These are phyloP conservation scores for Syncerus caffer DNA, from an alignment of 2,797 vertebrate genomes.

Conservation along the genomic window DNA sequence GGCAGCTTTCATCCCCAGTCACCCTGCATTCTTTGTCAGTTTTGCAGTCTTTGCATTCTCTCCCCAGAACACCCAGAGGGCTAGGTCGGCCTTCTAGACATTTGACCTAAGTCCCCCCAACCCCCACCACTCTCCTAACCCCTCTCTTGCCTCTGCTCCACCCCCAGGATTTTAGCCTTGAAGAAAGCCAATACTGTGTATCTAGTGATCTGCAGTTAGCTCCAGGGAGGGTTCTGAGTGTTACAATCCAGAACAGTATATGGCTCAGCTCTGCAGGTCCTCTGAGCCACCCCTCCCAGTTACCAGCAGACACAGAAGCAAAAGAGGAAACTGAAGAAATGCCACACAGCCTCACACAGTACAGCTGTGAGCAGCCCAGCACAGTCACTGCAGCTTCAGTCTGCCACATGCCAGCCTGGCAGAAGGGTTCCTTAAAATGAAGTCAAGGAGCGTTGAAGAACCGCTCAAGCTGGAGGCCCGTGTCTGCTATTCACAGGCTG, in stretches of 20 bases:
- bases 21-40: constrained; percentile 10
- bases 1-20: neutral
- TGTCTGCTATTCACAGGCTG: neutral
- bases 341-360: neutral
- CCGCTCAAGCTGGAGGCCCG: fast-evolving
- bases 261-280: neutral
- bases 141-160: neutral
- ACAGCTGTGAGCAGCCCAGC: neutral
- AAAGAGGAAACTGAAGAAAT: constrained; percentile 7
- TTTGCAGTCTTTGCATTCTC: constrained; percentile 21
- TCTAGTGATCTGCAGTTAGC: neutral
- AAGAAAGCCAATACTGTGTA: neutral
- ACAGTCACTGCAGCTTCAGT: neutral
- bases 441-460: neutral
- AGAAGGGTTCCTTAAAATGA: neutral
- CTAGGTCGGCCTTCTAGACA: neutral
- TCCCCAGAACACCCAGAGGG: neutral
- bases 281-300: neutral
- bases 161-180: neutral
- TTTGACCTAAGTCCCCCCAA: neutral
- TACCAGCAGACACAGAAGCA: neutral
- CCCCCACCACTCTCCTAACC: neutral
- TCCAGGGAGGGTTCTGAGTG: neutral
- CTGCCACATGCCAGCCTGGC: neutral
- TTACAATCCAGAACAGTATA: neutral